Evolutionary conservation across 2,888 invertebrate species (phyloP).

Genomic region (Cremastinae sp.): DNA sequence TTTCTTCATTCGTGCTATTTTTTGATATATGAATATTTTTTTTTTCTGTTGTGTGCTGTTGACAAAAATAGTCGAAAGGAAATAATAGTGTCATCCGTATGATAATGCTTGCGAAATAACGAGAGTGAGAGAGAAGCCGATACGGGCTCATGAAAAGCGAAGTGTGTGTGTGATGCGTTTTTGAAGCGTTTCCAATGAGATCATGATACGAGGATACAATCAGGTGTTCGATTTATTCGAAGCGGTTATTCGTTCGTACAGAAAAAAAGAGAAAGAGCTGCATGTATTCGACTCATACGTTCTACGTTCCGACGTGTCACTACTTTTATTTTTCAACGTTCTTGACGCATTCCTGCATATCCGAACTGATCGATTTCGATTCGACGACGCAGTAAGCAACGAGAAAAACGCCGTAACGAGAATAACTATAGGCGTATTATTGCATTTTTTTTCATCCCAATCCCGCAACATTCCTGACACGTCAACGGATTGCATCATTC

Average conservation of each 20-base stretch:
- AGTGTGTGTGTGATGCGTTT: conserved; percentile 58
- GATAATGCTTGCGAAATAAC: conserved; percentile 78
- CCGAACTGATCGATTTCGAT: background rate
- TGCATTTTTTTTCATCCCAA: background rate
- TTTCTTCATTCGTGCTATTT: conserved; percentile 60
- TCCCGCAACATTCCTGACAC: background rate
- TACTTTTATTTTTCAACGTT: background rate
- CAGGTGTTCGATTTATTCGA: conserved; percentile 45
- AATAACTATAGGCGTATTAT: background rate
- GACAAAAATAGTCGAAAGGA: conserved; percentile 59
- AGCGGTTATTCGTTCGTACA: conserved; percentile 55
- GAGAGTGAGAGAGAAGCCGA: conserved; percentile 66
- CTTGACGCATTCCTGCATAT: background rate
- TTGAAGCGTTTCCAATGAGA: conserved; percentile 50
- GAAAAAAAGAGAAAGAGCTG: conserved; percentile 9
- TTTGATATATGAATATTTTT: conserved; percentile 13
- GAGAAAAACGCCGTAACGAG: background rate
- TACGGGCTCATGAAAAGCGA: conserved; percentile 67
- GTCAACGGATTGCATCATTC: background rate
- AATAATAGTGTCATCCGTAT: conserved; percentile 71
- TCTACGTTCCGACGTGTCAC: conserved; percentile 11
- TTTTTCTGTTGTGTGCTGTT: conserved; percentile 62
- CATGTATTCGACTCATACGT: conserved; percentile 46
- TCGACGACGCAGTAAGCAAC: background rate
- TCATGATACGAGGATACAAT: conserved; percentile 36